Conservation (phyloP, 2,888 invertebrate genomes). For the Ichneumon xanthorius region DNA sequence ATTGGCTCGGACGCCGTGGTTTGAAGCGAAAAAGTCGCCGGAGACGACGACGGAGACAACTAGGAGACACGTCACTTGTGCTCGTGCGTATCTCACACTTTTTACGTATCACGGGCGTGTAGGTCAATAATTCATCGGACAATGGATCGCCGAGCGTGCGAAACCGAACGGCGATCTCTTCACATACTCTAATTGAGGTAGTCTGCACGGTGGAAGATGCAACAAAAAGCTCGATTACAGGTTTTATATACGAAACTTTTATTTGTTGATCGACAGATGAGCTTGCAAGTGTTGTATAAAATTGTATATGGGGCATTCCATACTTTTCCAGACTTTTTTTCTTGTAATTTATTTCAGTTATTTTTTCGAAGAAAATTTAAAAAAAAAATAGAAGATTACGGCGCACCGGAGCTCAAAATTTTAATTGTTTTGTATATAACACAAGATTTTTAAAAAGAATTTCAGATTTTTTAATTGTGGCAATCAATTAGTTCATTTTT, state of each 20-base stretch:
- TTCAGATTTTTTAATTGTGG: no score
- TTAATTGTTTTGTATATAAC: no score
- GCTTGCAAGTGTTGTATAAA: no score
- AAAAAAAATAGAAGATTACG: no score
- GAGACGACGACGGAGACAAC: background rate
- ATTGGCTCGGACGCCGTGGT: background rate
- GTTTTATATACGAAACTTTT: background rate
- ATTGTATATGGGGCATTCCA: no score
- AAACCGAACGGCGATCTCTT: conserved; percentile 9
- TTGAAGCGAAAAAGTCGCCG: conserved; percentile 21
- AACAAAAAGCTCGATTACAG: background rate
- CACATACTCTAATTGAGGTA: conserved; percentile 1
- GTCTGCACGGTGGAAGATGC: background rate
- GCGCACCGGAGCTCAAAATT: no score
- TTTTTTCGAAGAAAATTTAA: no score
- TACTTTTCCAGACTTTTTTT: no score
- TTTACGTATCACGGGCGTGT: background rate
- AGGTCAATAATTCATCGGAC: conserved; percentile 6
- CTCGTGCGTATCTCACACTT: background rate
- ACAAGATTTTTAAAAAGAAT: no score
- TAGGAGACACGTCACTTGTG: conserved; percentile 14
- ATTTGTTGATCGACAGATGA: no score
- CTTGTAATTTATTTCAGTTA: no score
- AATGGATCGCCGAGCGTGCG: conserved; percentile 24
- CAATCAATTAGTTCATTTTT: no score